Percentiles rank a stretch among this genome's conserved stretches.
These are phyloP conservation scores for Philereme vetulata DNA, from an alignment of 2,888 invertebrate species.

Conservation along the genomic window DNA sequence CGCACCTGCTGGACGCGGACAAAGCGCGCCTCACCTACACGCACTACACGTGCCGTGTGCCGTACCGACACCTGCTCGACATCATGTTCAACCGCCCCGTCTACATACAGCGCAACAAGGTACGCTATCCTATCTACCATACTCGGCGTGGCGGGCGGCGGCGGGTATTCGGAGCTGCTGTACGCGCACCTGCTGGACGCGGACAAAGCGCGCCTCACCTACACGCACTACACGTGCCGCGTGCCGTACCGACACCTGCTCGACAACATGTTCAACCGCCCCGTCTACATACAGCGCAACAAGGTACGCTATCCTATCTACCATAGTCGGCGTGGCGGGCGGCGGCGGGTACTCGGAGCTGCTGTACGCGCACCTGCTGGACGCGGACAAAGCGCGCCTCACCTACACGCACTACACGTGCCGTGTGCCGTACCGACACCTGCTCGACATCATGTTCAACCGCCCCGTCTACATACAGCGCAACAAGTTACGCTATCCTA, in stretches of 20 bases:
- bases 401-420: slow-evolving; percentile 92
- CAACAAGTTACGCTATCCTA: slow-evolving; percentile 83
- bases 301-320: slow-evolving; percentile 81
- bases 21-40: slow-evolving; percentile 91
- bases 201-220: slow-evolving; percentile 90
- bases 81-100: slow-evolving; percentile 92
- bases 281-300: slow-evolving; percentile 89
- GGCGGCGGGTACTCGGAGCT: slow-evolving; percentile 87
- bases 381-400: slow-evolving; percentile 90
- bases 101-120: slow-evolving; percentile 89
- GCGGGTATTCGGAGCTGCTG: slow-evolving; percentile 88
- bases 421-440: slow-evolving; percentile 88
- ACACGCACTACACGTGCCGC: slow-evolving; percentile 90
- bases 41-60: slow-evolving; percentile 90
- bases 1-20: slow-evolving; percentile 87
- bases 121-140: too few relatives aligned
- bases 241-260: slow-evolving; percentile 89
- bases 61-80: slow-evolving; percentile 89
- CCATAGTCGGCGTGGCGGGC: slow-evolving; percentile 32
- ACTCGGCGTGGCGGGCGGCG: slow-evolving; percentile 35
- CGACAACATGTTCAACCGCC: slow-evolving; percentile 91
- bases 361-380: slow-evolving; percentile 86
- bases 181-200: slow-evolving; percentile 88
- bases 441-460: slow-evolving; percentile 92
- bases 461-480: slow-evolving; percentile 90